Evolutionary conservation across 1,140 invertebrate species (phyloP).

Genomic region (Drosophila watanabei): DNA sequence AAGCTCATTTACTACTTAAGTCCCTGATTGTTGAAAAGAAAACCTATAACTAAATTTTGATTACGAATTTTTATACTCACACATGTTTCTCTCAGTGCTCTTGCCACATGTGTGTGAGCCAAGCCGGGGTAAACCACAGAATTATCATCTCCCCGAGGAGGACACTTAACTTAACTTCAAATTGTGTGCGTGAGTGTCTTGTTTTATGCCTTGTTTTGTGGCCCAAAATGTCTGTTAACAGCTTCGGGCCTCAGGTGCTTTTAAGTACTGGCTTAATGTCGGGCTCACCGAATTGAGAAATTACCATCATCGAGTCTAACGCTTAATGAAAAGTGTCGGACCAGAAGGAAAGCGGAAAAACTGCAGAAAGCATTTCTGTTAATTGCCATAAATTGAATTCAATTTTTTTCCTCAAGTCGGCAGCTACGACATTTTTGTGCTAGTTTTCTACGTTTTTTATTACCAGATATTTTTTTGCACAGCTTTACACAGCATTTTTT

Average conservation of each 20-base stretch:
- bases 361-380: constrained; percentile 54
- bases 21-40: fast-evolving
- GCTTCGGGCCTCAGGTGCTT: constrained; percentile 21
- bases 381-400: constrained; percentile 71
- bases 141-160: constrained; percentile 52
- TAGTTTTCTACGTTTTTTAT: constrained; percentile 8
- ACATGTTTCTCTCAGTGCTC: constrained; percentile 7
- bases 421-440: constrained; percentile 40
- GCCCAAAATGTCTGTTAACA: constrained; percentile 51
- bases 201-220: constrained; percentile 42
- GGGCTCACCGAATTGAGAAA: constrained; percentile 3
- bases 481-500: constrained; percentile 28
- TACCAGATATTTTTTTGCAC: constrained; percentile 20
- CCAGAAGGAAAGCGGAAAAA: background rate
- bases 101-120: constrained; percentile 16
- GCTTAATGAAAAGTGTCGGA: constrained; percentile 30
- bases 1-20: background rate
- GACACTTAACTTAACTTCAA: constrained; percentile 55
- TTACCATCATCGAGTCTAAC: constrained; percentile 13
- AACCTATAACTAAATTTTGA: background rate
- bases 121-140: constrained; percentile 34
- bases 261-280: constrained; percentile 11
- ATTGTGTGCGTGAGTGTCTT: constrained; percentile 43
- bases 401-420: constrained; percentile 11
- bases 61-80: background rate